Conservation (phyloP, 1,140 invertebrate species). For the Tetramorium alpestre region DNA sequence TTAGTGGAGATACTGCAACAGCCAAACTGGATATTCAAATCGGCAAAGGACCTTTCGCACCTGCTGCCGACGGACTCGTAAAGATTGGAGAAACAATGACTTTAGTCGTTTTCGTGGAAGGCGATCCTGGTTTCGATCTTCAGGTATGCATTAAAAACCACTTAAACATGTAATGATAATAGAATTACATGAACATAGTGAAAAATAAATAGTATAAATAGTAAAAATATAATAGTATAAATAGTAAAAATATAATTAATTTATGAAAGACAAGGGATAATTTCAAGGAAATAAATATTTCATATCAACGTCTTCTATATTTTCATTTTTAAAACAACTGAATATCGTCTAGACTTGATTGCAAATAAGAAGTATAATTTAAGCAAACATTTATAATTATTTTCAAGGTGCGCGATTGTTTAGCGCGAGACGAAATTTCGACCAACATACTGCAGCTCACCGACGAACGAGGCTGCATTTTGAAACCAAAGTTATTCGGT, state of each 20-base stretch:
- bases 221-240: not conserved
- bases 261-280: not conserved
- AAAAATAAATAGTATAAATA: not conserved
- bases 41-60: constrained; percentile 92
- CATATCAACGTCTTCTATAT: too few relatives aligned
- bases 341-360: not conserved
- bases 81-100: constrained; percentile 94
- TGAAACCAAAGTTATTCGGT: constrained; percentile 93
- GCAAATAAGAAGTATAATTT: not conserved
- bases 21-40: constrained; percentile 93
- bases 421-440: constrained; percentile 89
- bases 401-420: constrained; percentile 89
- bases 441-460: constrained; percentile 90
- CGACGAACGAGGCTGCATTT: constrained; percentile 91
- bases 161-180: not conserved
- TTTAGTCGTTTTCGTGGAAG: constrained; percentile 93
- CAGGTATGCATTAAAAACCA: constrained; percentile 79
- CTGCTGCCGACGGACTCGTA: constrained; percentile 91
- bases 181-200: not conserved
- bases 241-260: not conserved
- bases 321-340: too few relatives aligned
- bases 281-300: too few relatives aligned
- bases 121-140: constrained; percentile 92
- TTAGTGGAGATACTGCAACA: constrained; percentile 93
- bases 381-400: not conserved